Conservation (phyloP, 1,140 invertebrate species). For the Heliconius hewitsoni region DNA sequence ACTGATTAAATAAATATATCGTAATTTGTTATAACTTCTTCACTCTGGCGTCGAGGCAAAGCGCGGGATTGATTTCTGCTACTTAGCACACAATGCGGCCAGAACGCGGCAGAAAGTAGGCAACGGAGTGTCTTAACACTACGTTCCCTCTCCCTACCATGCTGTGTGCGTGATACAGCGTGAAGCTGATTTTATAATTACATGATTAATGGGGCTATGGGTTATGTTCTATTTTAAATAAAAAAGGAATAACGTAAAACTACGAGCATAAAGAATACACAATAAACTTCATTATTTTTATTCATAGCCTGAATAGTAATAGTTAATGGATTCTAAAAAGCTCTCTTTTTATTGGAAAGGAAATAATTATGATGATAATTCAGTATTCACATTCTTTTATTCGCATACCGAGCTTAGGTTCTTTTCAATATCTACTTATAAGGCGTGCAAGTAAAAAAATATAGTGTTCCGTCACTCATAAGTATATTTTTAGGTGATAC, state of each 20-base stretch:
- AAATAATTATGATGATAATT: background rate
- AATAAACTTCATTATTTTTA: background rate
- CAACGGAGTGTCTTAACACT: no score
- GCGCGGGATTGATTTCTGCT: no score
- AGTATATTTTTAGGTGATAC: background rate
- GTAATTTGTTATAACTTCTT: no score
- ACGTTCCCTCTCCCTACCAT: no score
- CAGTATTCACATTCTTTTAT: background rate
- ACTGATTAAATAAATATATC: no score
- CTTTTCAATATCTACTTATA: background rate
- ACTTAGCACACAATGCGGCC: no score
- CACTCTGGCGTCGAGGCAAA: no score
- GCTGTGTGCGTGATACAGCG: no score
- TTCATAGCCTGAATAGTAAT: background rate
- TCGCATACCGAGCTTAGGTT: background rate
- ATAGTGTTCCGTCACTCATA: background rate
- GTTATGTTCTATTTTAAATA: no score
- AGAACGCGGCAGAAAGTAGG: no score
- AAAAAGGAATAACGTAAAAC: background rate
- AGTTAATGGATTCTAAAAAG: background rate
- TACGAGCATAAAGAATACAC: background rate
- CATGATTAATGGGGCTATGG: no score
- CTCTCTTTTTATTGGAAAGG: background rate
- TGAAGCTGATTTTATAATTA: no score
- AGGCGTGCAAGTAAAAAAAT: background rate